Conservation (phyloP, 2,888 invertebrate species). For the Slavum lentiscoides region DNA sequence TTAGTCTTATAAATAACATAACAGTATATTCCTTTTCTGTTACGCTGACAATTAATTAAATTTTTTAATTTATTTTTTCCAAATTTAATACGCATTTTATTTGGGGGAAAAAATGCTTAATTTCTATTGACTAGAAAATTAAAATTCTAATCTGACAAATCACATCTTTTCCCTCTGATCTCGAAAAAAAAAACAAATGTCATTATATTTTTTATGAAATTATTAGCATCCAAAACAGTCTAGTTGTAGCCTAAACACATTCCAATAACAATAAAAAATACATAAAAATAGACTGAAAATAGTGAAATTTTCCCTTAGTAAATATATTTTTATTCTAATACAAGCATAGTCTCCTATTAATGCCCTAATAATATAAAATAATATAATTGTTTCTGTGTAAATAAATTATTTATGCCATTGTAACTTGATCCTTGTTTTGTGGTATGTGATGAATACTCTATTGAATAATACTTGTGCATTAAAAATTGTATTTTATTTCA, state of each 20-base stretch:
- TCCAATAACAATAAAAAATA: conserved; percentile 13
- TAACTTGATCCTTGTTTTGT: conserved; percentile 28
- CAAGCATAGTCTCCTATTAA: not conserved
- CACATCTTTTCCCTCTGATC: conserved; percentile 10
- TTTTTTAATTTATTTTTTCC: conserved; percentile 12
- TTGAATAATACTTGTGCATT: not conserved
- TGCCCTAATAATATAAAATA: not conserved
- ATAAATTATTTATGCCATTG: conserved; percentile 2
- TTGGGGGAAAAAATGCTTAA: not conserved
- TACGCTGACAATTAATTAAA: not conserved
- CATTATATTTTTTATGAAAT: not conserved
- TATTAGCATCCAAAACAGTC: not conserved
- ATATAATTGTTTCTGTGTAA: conserved; percentile 13
- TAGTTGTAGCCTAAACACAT: conserved; percentile 16
- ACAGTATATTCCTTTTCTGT: not conserved
- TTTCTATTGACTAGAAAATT: conserved; percentile 10
- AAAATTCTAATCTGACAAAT: not conserved
- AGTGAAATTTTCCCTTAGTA: conserved; percentile 16
- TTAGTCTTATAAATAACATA: not conserved
- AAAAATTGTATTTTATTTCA: conserved; percentile 14
- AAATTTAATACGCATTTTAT: not conserved
- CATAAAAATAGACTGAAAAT: conserved; percentile 33
- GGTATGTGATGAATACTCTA: not conserved
- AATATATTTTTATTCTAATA: not conserved
- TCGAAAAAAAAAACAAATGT: conserved; percentile 19